phyloP scores from a whole-genome alignment of 1,140 invertebrate species.

The Lutraria rhynchaena region DNA sequence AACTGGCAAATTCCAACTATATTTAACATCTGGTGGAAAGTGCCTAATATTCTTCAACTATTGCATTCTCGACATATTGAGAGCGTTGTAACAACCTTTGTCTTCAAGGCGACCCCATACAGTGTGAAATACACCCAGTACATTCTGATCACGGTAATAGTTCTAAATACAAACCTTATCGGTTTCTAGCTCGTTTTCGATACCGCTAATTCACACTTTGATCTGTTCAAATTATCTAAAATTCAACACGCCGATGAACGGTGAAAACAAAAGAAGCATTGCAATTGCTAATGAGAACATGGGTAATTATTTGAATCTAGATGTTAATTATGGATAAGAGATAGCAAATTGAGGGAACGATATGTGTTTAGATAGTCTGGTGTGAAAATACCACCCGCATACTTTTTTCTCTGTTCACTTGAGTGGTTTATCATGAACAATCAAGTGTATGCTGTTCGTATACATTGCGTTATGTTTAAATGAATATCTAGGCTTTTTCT shows the following conservation, averaged over 20 bases:
- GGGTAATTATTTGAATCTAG: slow-evolving; percentile 13
- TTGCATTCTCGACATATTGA: neutral
- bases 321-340: slow-evolving; percentile 36
- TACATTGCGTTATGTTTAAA: too few relatives aligned
- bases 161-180: too few relatives aligned
- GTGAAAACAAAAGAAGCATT: slow-evolving; percentile 42
- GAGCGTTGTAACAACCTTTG: too few relatives aligned
- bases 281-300: slow-evolving; percentile 14
- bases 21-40: too few relatives aligned
- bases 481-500: too few relatives aligned
- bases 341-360: slow-evolving; percentile 15
- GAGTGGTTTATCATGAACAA: slow-evolving; percentile 5
- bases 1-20: too few relatives aligned
- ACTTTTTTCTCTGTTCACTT: neutral
- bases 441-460: slow-evolving; percentile 16
- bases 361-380: slow-evolving; percentile 19
- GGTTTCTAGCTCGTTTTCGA: slow-evolving; percentile 3
- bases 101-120: neutral
- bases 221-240: slow-evolving; percentile 32
- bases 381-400: slow-evolving; percentile 36
- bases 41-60: too few relatives aligned
- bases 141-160: too few relatives aligned
- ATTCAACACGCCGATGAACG: slow-evolving; percentile 8
- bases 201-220: slow-evolving; percentile 36
- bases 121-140: too few relatives aligned